These are phyloP conservation scores for Lithobates pipiens DNA, from an alignment of 2,797 vertebrate species.

Conservation along the genomic window DNA sequence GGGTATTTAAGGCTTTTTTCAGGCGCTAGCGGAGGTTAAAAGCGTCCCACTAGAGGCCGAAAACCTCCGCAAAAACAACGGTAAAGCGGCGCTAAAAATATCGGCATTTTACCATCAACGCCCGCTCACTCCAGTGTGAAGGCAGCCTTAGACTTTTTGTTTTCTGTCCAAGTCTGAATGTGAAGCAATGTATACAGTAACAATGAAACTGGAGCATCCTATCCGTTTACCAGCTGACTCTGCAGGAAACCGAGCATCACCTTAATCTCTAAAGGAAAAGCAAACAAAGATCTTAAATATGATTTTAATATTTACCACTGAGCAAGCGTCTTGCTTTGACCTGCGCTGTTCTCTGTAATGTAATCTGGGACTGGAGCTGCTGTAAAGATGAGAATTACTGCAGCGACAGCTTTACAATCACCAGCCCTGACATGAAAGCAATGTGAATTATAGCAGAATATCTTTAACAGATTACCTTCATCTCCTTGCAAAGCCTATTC, in stretches of 20 bases:
- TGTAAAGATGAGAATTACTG: conserved; percentile 38
- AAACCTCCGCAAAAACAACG: no score
- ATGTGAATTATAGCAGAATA: conserved; percentile 54
- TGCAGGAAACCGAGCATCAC: not conserved
- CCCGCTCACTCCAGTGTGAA: no score
- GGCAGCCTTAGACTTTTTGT: not conserved
- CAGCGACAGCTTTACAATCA: conserved; percentile 44
- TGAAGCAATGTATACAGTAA: conserved; percentile 5
- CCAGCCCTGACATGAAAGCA: conserved; percentile 35
- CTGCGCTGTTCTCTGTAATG: conserved; percentile 29
- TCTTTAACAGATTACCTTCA: conserved; percentile 43
- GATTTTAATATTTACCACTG: conserved; percentile 38
- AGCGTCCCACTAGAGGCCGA: no score
- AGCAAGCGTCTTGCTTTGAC: conserved; percentile 19
- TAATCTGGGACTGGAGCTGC: conserved; percentile 33
- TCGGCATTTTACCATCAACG: no score
- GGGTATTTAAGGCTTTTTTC: no score
- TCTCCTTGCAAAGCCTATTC: conserved; percentile 32
- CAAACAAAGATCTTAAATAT: conserved; percentile 34
- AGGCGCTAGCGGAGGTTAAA: no score
- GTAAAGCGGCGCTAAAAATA: no score
- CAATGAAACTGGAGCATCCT: not conserved
- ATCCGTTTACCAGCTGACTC: conserved; percentile 6
- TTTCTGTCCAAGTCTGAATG: not conserved
- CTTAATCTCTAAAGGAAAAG: conserved; percentile 10